Base-by-base conservation (phyloP, 2,888 invertebrate species). In the Luperina testacea region DNA sequence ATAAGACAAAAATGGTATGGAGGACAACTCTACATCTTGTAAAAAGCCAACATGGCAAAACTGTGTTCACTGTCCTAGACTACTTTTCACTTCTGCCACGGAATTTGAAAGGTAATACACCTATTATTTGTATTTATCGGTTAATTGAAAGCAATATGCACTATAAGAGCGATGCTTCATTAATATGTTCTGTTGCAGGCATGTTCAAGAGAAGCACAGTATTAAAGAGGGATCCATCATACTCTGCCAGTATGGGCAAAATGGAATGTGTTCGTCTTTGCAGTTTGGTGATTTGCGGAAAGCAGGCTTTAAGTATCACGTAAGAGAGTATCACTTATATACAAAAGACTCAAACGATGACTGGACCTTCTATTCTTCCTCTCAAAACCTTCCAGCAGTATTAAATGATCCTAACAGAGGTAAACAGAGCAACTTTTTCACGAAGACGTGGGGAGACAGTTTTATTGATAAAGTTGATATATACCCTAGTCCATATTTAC, bases 391-490 rank as follows among this genome's bases (percentile, higher is more conserved):
- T 86, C 99, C 99, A 61, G 99, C 99, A 78, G 99, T 99, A 87
- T 97, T 99, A 83, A 99, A 99, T 96, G 99, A 99, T 95, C 99
- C 99, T 0, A 98, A 98, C 84, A 98, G 98, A 92, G 98, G 99
- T 87, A 99, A 99, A 95, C 98, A 98, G 94, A 97, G 97, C 85
- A 98, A 99, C 94, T 99, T 99, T 92, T 99, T 99, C 92, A 99
- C 99, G 0, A 99, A 99, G 94, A 99, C 99, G 83, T 99, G 99
- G 99, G 99, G 99, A 68, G 99, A 99, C 91, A 97, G 98, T 80
- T 99, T 99, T 95, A 97, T 99, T 38, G 99, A 99, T 84, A 98
- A 98, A 90, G 97, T 97, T 48, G 97, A 98, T 69, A 97, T 99
- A 89, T 97, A 98, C 63, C 97, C 98, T 87, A 98, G 98, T 90